Percentiles rank a stretch among this genome's conserved stretches.
These are phyloP conservation scores for Gyps fulvus DNA, from an alignment of 2,113 vertebrate species.

Conservation along the genomic window DNA sequence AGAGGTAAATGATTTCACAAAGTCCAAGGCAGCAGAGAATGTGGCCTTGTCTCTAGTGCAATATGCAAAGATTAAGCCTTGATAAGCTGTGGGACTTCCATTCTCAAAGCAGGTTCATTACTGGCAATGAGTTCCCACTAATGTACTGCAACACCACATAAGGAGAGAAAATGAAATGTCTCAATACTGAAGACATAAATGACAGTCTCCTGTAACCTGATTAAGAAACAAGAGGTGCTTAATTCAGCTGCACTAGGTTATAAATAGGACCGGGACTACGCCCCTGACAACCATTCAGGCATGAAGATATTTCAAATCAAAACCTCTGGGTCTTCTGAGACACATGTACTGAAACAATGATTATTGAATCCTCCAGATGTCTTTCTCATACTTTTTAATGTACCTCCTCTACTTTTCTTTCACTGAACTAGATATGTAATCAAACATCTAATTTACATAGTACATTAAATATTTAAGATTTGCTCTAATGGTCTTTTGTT, in stretches of 20 bases:
- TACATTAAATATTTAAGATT: constrained; percentile 46
- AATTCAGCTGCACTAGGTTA: not conserved
- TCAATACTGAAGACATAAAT: not conserved
- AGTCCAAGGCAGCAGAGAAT: not conserved
- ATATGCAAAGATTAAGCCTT: not conserved
- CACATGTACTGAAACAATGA: not conserved
- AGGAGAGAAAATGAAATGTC: not conserved
- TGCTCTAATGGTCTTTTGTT: not conserved
- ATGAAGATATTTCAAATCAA: not conserved
- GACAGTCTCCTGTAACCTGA: not conserved
- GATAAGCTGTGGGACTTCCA: not conserved
- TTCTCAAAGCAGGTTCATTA: not conserved
- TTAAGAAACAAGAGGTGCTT: not conserved
- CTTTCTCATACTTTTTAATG: not conserved
- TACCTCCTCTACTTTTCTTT: not conserved
- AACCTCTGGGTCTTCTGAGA: not conserved
- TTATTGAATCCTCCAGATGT: not conserved
- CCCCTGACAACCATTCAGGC: not conserved
- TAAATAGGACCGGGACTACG: not conserved
- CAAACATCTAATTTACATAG: constrained; percentile 45
- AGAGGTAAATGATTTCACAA: not conserved
- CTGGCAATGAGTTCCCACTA: not conserved
- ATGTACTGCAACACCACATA: not conserved
- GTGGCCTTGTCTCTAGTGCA: not conserved
- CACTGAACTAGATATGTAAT: not conserved